Conservation (phyloP, 1,140 invertebrate species). For the Diorhabda carinulata region DNA sequence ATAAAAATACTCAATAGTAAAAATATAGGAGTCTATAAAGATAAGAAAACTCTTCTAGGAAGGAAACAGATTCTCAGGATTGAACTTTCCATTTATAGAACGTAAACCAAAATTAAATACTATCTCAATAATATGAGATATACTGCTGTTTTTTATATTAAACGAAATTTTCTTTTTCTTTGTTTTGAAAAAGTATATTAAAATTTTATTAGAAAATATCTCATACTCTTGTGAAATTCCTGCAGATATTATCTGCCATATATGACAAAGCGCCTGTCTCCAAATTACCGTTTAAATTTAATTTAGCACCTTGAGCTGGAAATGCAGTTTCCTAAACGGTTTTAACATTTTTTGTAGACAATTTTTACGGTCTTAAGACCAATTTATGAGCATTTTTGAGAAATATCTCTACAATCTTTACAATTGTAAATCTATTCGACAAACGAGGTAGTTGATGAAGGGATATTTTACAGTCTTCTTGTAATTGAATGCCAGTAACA, state of each 20-base stretch:
- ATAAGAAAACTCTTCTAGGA: too few relatives aligned
- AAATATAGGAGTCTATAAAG: too few relatives aligned
- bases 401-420: not conserved
- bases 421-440: not conserved
- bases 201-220: not conserved
- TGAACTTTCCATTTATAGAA: too few relatives aligned
- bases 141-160: too few relatives aligned
- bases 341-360: not conserved
- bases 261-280: not conserved
- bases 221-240: not conserved
- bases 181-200: not conserved
- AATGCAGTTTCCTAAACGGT: not conserved
- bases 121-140: too few relatives aligned
- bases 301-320: constrained; percentile 1
- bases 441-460: not conserved
- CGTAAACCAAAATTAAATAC: too few relatives aligned
- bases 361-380: not conserved
- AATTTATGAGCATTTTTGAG: not conserved
- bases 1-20: too few relatives aligned
- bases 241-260: not conserved
- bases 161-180: not conserved
- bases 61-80: too few relatives aligned
- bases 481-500: too few relatives aligned
- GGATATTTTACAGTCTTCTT: too few relatives aligned
- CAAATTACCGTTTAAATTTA: not conserved